Base-by-base conservation (phyloP, 2,888 invertebrate species). In the Eilema depressum region DNA sequence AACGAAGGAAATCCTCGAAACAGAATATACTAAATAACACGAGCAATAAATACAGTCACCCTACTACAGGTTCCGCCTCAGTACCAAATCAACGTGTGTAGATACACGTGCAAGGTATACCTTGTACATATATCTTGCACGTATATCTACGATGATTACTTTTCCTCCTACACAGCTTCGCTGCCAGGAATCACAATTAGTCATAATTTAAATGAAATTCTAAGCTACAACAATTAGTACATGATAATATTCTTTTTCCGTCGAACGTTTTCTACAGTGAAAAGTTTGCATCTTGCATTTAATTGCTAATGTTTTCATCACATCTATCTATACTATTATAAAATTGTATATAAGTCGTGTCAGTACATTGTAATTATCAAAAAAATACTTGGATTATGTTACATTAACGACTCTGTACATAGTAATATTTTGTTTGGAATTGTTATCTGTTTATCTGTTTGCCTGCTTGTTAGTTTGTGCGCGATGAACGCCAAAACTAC, bases 101-200 rank as follows among this genome's bases (percentile, higher is more conserved):
- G n/a, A 53, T 53, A 20, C 53, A 53, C 20, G 20, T 47, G 20
- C 20, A 47, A 1, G 20, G 20, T 7, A 47, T n/a, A n/a, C n/a
- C n/a, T n/a, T n/a, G n/a, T n/a, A n/a, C n/a, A n/a, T 20, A 20
- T 53, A 53, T n/a, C 53, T 53, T 53, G 53, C n/a, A 62, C 17
- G 37, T 25, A 23, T 37, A 62, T 23, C n/a, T 23, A 37, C 37
- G 62, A 62, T 62, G 23, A 37, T 62, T 25, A 62, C 17, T 62
- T 62, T 37, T 8, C 33, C 33, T 37, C 62, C 62, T 62, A 62
- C 62, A 62, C 62, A 37, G 14, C 14, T 25, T 62, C 23, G 25
- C 37, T 23, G 33, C 62, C 33, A 14, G 33, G 33, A 62, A 23
- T 62, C 14, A 62, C n/a, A 12, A 23, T 62, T 62, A 37, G 23